A percentile compares a stretch with the other conserved stretches of the same genome.
Conservation (phyloP, 2,797 vertebrate species). For the Crotalus adamanteus region DNA sequence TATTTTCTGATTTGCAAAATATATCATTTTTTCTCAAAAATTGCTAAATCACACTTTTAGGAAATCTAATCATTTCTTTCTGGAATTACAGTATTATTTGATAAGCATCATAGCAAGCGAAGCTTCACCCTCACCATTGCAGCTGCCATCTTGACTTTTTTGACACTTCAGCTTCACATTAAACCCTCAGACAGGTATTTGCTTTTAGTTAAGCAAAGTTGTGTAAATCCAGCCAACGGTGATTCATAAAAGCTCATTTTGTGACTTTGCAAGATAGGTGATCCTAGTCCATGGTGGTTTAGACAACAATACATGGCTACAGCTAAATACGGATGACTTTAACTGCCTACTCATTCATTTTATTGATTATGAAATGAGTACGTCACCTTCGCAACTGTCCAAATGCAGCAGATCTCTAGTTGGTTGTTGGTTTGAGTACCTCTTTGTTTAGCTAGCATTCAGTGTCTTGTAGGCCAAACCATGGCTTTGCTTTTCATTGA, state of each 20-base stretch:
- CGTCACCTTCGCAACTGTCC: neutral
- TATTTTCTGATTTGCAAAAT: neutral
- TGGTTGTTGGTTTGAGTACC: neutral
- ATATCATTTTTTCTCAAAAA: neutral
- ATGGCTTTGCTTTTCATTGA: neutral
- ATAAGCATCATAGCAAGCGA: neutral
- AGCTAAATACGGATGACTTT: neutral
- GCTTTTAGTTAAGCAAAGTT: neutral
- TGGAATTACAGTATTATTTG: neutral
- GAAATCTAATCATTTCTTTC: neutral
- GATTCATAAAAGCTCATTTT: neutral
- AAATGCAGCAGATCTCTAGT: neutral
- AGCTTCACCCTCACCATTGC: neutral
- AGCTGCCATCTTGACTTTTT: neutral
- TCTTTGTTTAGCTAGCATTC: neutral
- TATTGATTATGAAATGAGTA: neutral
- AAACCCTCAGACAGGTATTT: neutral
- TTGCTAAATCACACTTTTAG: neutral
- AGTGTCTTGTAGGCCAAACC: neutral
- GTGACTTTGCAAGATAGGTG: neutral
- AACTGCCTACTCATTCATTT: neutral
- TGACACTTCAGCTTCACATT: neutral
- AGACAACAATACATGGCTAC: neutral
- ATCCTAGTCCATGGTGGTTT: neutral
- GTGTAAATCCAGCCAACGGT: neutral